Conservation (phyloP, 2,888 invertebrate genomes). For the Crepidodera aurea region DNA sequence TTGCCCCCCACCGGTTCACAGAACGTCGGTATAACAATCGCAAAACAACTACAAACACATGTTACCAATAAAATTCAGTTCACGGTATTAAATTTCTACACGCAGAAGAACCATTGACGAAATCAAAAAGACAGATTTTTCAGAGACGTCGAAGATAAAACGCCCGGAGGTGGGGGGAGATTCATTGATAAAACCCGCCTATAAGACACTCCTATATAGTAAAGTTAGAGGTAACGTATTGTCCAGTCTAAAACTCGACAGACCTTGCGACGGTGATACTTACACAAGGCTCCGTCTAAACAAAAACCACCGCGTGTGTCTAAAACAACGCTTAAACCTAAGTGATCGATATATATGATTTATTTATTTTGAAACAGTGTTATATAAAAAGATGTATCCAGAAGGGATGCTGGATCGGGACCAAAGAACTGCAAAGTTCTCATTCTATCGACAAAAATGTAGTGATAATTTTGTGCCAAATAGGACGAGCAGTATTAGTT, state of each 20-base stretch:
- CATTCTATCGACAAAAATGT: conserved; percentile 22
- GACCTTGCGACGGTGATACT: conserved; percentile 40
- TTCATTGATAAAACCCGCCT: conserved; percentile 44
- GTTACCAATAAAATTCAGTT: background rate
- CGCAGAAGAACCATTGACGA: conserved; percentile 7
- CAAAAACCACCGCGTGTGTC: conserved; percentile 11
- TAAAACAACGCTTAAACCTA: background rate
- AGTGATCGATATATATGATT: background rate
- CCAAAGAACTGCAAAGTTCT: conserved; percentile 55
- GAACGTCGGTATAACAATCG: too few relatives aligned
- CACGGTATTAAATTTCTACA: background rate
- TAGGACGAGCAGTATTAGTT: conserved; percentile 14
- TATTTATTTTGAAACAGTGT: background rate
- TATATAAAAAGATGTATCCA: conserved; percentile 14
- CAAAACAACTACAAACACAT: conserved; percentile 6
- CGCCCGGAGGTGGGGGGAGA: conserved; percentile 25
- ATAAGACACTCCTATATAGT: conserved; percentile 44
- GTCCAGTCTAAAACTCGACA: conserved; percentile 43
- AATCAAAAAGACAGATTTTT: conserved; percentile 15
- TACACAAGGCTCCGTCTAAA: conserved; percentile 36
- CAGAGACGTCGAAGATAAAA: conserved; percentile 16
- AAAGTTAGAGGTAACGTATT: conserved; percentile 41
- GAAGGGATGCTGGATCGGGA: conserved; percentile 58
- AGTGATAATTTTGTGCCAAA: conserved; percentile 40
- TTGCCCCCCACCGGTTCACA: too few relatives aligned